A percentile compares a stretch with the other conserved stretches of the same genome.
Conservation (phyloP, 2,113 vertebrate species). For the Cyanistes caeruleus region DNA sequence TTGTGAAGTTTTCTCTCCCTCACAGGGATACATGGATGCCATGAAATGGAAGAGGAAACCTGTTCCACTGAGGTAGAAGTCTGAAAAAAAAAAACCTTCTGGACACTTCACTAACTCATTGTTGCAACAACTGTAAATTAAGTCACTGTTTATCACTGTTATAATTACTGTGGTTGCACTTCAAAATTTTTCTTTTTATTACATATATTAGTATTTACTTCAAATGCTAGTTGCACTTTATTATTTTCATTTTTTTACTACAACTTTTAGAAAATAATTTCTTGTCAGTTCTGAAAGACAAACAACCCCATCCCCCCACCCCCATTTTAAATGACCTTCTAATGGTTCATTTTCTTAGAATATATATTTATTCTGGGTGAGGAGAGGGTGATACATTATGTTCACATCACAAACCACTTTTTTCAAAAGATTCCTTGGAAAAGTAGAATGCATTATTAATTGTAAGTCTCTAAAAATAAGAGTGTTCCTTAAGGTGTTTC, state of each 20-base stretch:
- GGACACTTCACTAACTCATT: not conserved
- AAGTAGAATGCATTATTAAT: not conserved
- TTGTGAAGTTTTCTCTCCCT: not conserved
- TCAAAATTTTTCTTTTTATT: not conserved
- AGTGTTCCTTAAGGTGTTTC: not conserved
- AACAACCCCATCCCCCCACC: accelerated
- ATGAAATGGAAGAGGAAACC: not conserved
- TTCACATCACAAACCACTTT: not conserved
- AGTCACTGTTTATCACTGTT: not conserved
- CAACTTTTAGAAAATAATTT: not conserved
- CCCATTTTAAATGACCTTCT: not conserved
- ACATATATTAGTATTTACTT: not conserved
- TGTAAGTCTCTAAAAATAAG: not conserved
- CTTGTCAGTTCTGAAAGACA: not conserved
- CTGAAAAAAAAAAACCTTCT: not conserved
- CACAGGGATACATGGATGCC: not conserved
- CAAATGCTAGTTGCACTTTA: not conserved
- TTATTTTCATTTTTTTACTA: not conserved
- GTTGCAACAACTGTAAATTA: not conserved
- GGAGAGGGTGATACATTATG: not conserved
- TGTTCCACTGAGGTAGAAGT: not conserved
- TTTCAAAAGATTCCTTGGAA: not conserved
- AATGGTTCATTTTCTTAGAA: not conserved
- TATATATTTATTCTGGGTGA: not conserved
- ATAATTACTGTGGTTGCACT: not conserved